These are phyloP conservation scores for Scomber japonicus DNA, from an alignment of 2,113 vertebrate genomes.

Conservation along the genomic window DNA sequence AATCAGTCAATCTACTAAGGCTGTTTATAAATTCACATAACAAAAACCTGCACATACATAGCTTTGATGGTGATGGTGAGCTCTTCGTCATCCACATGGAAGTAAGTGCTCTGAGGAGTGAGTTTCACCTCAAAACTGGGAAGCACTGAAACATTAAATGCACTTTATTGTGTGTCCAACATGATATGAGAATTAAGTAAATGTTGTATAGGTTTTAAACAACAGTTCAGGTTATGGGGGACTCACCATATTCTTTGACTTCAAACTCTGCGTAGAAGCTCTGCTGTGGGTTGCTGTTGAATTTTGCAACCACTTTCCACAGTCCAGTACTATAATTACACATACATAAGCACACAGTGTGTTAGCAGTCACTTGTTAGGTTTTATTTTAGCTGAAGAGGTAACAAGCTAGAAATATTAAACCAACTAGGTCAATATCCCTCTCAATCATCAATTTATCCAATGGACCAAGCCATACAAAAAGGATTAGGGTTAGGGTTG, in stretches of 20 bases:
- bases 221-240: neutral
- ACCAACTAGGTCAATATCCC: no score
- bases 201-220: no score
- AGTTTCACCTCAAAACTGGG: conserved; percentile 89
- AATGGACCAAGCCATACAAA: no score
- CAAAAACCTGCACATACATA: conserved; percentile 50
- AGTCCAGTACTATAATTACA: conserved; percentile 62
- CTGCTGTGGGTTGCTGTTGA: conserved; percentile 70
- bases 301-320: conserved; percentile 79
- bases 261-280: conserved; percentile 78
- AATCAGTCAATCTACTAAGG: no score
- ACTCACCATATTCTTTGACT: conserved; percentile 84
- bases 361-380: no score
- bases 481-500: no score
- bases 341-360: no score
- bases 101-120: conserved; percentile 76
- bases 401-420: no score
- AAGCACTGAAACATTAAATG: conserved; percentile 68
- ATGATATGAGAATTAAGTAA: no score
- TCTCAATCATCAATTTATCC: no score
- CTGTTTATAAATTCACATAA: no score
- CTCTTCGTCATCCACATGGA: conserved; percentile 79
- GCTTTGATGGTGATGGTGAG: conserved; percentile 82
- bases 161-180: neutral
- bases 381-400: no score